A percentile compares a stretch with the other conserved stretches of the same genome.
Conservation (phyloP, 2,888 invertebrate genomes). For the Nasonovia ribisnigri region DNA sequence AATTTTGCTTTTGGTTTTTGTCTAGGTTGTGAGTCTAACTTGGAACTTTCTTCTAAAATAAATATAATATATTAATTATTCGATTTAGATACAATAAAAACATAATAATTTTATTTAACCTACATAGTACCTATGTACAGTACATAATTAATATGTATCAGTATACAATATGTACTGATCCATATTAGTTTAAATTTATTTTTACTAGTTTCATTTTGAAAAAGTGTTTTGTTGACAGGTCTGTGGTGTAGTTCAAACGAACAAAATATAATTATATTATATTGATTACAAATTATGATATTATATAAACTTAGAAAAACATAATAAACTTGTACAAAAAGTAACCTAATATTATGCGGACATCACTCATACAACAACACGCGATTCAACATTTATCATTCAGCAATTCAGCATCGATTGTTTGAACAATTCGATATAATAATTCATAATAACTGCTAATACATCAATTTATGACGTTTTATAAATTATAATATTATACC, state of each 20-base stretch:
- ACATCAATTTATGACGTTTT: neutral
- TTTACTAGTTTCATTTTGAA: neutral
- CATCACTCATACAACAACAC: neutral
- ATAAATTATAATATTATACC: neutral
- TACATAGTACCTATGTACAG: no score
- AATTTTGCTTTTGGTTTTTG: conserved; percentile 69
- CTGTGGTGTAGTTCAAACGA: neutral
- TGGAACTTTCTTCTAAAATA: conserved; percentile 66
- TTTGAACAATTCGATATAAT: neutral
- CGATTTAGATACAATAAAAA: neutral
- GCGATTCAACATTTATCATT: neutral
- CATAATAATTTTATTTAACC: neutral
- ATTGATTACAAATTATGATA: no score
- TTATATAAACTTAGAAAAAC: neutral
- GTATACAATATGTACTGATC: neutral
- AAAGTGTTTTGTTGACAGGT: neutral
- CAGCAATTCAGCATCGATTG: neutral
- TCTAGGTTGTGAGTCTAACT: conserved; percentile 66
- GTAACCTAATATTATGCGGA: neutral
- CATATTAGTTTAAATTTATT: neutral
- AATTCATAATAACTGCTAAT: neutral
- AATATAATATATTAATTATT: neutral
- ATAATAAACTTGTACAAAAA: neutral
- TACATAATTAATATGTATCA: no score
- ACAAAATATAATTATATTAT: neutral